Evolutionary conservation across 2,113 vertebrate species (phyloP), one percentile per base, ranked within the genome.

Genomic region (Neolamprologus variostigma): DNA sequence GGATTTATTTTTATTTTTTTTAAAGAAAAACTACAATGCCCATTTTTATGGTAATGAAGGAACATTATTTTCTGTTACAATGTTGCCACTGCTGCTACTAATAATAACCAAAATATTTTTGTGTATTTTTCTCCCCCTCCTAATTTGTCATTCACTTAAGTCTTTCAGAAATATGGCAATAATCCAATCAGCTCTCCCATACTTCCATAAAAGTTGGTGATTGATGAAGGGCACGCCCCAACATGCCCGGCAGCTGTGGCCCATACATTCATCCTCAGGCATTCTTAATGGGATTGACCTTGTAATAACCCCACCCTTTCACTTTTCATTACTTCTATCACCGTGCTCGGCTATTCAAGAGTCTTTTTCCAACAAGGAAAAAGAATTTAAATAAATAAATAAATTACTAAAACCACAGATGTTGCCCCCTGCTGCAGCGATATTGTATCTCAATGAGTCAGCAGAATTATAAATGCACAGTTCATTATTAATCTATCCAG

Each of bases 281-380:
- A 81, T 63, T 85, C 87, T 93, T 95, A 95, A 96, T 96, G 94
- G 95, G 86, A 93, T 84, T 91, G 94, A 95, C 94, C 94, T 95
- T 94, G 88, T 84, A 92, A 90, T 86, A 90, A 92, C 86, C 91
- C 84, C 83, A 31, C 86, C 80, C 84, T 50, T 47, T 13, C 33
- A 33, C 9, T 71, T 87, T 90, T 89, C 59, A 90, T 93, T 82
- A 89, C 83, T 82, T 89, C 80, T 78, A 55, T 86, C 59, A 47
- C 50, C 40, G 37, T 59, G 55, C 81, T 59, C 31, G 86, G 19
- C 80, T 57, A 59, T 85, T 68, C 26, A 31, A 26, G n/a, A 45
- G 13, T 26, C 47, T 89, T 87, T 84, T 50, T 21, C n/a, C 78
- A 81, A 7, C 10, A 68, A 33, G 26, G 42, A 37, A 85, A 35